phyloP scores from a whole-genome alignment of 92 coral and sea anemone genomes.

The Pocillopora meandrina region DNA sequence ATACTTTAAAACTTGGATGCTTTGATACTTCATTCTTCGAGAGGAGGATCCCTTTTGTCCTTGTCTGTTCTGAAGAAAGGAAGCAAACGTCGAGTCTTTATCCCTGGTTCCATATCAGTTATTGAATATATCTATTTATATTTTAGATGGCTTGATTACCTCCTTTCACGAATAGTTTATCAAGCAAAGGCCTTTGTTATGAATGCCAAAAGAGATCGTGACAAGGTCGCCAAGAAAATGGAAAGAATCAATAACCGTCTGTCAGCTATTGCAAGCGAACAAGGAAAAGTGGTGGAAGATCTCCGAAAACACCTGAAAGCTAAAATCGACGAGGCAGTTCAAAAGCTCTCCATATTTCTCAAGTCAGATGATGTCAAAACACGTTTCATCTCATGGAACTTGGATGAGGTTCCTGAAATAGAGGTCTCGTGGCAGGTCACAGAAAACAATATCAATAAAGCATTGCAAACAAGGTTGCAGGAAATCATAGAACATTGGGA shows the following conservation, averaged over 20 bases:
- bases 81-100: no score
- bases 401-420: constrained; percentile 27
- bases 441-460: constrained; percentile 23
- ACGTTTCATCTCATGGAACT: constrained; percentile 40
- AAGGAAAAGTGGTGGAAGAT: background rate
- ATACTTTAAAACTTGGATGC: no score
- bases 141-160: constrained; percentile 46
- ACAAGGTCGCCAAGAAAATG: constrained; percentile 10
- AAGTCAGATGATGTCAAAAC: constrained; percentile 9
- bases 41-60: no score
- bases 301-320: background rate
- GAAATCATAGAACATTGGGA: constrained; percentile 52
- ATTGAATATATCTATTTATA: background rate
- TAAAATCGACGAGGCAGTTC: background rate
- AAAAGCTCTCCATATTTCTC: constrained; percentile 9
- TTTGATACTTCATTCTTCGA: no score
- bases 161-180: constrained; percentile 31
- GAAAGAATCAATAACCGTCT: background rate
- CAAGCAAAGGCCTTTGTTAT: constrained; percentile 34
- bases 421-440: constrained; percentile 39
- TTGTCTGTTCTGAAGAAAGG: no score
- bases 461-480: constrained; percentile 14
- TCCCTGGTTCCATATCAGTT: no score
- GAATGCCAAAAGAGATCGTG: constrained; percentile 38
- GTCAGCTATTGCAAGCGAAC: background rate